These are phyloP conservation scores for Eurytoma adleriae DNA, from an alignment of 2,888 invertebrate genomes.

Conservation along the genomic window DNA sequence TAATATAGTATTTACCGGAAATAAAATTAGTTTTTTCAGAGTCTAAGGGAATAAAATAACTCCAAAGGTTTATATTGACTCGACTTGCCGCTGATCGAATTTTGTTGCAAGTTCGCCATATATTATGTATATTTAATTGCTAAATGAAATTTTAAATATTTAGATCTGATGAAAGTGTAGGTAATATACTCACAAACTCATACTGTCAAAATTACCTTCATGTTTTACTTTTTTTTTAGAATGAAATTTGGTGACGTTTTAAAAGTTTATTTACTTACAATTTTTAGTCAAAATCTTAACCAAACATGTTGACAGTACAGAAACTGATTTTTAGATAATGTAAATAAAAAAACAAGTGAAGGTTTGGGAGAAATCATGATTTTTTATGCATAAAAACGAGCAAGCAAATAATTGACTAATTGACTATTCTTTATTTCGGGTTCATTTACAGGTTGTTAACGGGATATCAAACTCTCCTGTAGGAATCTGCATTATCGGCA, in stretches of 20 bases:
- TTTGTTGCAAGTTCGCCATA: conserved; percentile 89
- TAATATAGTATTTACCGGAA: conserved; percentile 77
- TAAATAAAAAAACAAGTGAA: too few species aligned
- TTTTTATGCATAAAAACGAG: too few species aligned
- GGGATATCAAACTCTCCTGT: too few species aligned
- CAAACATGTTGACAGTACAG: not conserved
- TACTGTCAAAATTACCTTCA: not conserved
- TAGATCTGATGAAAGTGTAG: not conserved
- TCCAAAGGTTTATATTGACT: conserved; percentile 84
- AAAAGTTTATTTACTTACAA: too few species aligned
- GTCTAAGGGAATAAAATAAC: conserved; percentile 84
- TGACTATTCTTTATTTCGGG: too few species aligned
- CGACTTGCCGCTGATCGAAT: conserved; percentile 86
- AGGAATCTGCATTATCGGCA: too few species aligned
- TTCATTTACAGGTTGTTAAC: too few species aligned
- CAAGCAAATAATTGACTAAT: too few species aligned
- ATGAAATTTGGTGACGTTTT: too few species aligned
- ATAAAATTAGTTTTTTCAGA: conserved; percentile 83
- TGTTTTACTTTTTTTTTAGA: too few species aligned
- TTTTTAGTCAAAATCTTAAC: not conserved
- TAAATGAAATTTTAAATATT: conserved; percentile 52
- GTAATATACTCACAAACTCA: not conserved
- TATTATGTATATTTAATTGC: conserved; percentile 79
- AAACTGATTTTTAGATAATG: too few species aligned
- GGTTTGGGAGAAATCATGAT: too few species aligned